Evolutionary conservation across 2,797 vertebrate genomes (phyloP), one percentile per base, ranked within the genome.

Genomic region (Cyclura pinguis): DNA sequence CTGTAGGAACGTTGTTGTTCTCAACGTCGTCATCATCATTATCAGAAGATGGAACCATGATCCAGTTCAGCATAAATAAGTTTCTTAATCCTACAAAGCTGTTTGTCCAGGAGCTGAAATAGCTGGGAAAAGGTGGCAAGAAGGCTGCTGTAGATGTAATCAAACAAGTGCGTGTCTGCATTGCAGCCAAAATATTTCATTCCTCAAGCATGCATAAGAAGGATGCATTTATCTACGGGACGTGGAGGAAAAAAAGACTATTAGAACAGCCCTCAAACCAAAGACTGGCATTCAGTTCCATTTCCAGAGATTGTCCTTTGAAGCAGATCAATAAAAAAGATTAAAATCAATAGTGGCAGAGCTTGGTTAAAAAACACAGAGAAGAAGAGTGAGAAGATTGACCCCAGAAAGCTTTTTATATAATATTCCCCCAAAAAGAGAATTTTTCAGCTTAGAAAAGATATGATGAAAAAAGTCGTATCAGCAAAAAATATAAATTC

Each of bases 271-370:
- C 64, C 69, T 22, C 69, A 0, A 55, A 64, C 32, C 12, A 7
- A 57, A 50, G 10, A 85, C 74, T 74, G 55, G 69, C 55, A 86
- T 86, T 59, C 84, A 35, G 20, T 9, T 38, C 69, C 50, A 52
- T 22, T 38, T 76, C n/a, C 20, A 35, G 52, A n/a, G 20, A 22
- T 38, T 74, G 69, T 38, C 67, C 84, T 74, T 69, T 85, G 69
- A 74, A 86, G 74, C 16, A 86, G 69, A 76, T 38, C 47, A 74
- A 59, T 74, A 76, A 86, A 86, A 84, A 35, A 38, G 78, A 86
- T 76, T 13, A 57, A 74, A 73, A 86, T 57, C 72, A 57, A 74
- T 69, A 74, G 38, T 13, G 27, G 10, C 8, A 38, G n/a, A 57
- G 50, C n/a, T 57, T 50, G 32, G 69, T 38, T 7, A 9, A 86